Base-by-base conservation (phyloP, 2,888 invertebrate genomes). In the Cylloceria caligata region DNA sequence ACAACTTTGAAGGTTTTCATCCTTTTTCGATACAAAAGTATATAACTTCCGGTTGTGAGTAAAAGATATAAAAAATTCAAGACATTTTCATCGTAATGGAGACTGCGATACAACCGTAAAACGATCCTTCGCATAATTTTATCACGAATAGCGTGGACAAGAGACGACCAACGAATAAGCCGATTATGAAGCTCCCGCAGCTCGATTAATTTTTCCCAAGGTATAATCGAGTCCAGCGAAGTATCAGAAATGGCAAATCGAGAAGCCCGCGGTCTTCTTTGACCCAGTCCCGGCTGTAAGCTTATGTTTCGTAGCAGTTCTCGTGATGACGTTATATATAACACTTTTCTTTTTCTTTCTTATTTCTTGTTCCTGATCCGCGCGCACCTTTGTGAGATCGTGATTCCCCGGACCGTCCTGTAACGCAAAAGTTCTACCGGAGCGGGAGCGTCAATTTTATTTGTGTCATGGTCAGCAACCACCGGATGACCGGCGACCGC, bases 391-490 rank as follows among this genome's bases (percentile, higher is more conserved):
- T 57, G 62, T 45, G 64, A 64, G 68, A 73, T 68, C 72, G 52
- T 52, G 55, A 78, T 76, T 76, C 65, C 62, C 65, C 67, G 73
- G 49, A 45, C 52, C 24, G 16, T 13, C 45, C 36, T 45, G 27
- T 52, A 55, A 9, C 21, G 55, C 42, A 55, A 55, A 36, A 57
- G 64, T 34, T 36, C 24, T 39, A 67, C 47, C 57, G 24, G 24
- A 60, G 60, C 27, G 45, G 34, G 60, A 47, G 62, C 57, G 47
- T 36, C 19, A 55, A 72, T 75, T 74, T 75, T 82, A 82, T 82
- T 67, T 39, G 79, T 82, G 82, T 79, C 82, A 82, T 74, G 82
- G 82, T 75, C 82, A 82, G 34, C 79, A 60, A 30, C 65, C 71
- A 65, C 78, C 69, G 75, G 79, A 82, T 82, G 74, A 77, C 47